Conservation (phyloP, 1,140 invertebrate genomes). For the Caenorhabditis inopinata region DNA sequence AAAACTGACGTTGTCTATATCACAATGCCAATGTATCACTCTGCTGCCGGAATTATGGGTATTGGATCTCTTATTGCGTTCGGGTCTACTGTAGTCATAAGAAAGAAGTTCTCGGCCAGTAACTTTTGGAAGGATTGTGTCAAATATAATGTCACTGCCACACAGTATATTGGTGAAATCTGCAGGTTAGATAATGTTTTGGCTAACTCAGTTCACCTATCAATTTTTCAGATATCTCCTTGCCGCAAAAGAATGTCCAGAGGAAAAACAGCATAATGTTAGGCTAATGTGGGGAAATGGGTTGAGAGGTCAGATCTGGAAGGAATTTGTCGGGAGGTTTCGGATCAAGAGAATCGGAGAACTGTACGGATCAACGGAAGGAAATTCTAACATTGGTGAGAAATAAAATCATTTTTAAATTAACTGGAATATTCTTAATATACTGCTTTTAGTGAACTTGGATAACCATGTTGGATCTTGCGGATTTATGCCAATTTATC, state of each 20-base stretch:
- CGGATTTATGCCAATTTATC: slow-evolving; percentile 79
- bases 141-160: slow-evolving; percentile 89
- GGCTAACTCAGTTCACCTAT: neutral
- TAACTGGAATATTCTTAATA: too few species aligned
- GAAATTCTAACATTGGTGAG: slow-evolving; percentile 73
- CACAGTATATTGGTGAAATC: slow-evolving; percentile 98
- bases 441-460: slow-evolving; percentile 77
- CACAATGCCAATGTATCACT: slow-evolving; percentile 87
- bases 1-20: slow-evolving; percentile 78
- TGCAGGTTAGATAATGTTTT: slow-evolving; percentile 70
- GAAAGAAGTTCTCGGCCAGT: slow-evolving; percentile 91
- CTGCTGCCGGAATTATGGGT: slow-evolving; percentile 78
- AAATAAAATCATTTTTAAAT: neutral
- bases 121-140: slow-evolving; percentile 88
- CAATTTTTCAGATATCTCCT: slow-evolving; percentile 78
- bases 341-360: slow-evolving; percentile 81
- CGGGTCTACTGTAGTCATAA: slow-evolving; percentile 81
- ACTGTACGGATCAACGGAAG: slow-evolving; percentile 96
- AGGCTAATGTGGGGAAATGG: slow-evolving; percentile 88
- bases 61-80: slow-evolving; percentile 78
- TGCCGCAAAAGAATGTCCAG: slow-evolving; percentile 77
- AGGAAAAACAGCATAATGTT: slow-evolving; percentile 82
- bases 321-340: slow-evolving; percentile 84
- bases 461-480: slow-evolving; percentile 82
- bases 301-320: slow-evolving; percentile 90